Evolutionary conservation across 2,113 vertebrate genomes (phyloP).

Genomic region (Pterocles orientalis): DNA sequence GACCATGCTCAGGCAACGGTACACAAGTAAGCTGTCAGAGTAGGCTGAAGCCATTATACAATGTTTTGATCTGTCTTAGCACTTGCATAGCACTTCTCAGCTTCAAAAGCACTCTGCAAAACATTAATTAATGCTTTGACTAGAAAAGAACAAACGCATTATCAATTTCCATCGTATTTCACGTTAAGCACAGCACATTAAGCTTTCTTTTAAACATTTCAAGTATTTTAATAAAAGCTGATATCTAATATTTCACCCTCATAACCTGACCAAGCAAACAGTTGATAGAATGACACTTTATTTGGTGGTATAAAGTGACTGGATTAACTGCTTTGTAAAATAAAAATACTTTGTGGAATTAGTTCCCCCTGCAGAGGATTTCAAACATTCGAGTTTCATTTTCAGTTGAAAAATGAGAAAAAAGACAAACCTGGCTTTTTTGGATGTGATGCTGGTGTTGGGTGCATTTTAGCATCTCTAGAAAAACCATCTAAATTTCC

Average conservation of each 20-base stretch:
- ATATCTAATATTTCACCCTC: neutral
- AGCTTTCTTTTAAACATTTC: neutral
- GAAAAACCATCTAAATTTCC: slow-evolving; percentile 98
- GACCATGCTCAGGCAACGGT: neutral
- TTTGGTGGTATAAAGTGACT: neutral
- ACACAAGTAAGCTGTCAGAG: neutral
- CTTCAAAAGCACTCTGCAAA: slow-evolving; percentile 47
- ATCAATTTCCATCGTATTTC: slow-evolving; percentile 1
- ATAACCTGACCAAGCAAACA: neutral
- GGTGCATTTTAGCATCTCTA: slow-evolving; percentile 98
- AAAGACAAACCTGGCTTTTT: slow-evolving; percentile 89
- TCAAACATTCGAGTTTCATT: neutral
- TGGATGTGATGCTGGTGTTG: slow-evolving; percentile 88
- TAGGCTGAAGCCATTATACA: neutral
- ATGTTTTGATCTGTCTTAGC: neutral
- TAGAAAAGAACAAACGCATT: neutral
- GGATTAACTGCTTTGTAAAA: neutral
- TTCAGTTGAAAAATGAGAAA: slow-evolving; percentile 33
- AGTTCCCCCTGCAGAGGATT: neutral
- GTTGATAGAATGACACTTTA: neutral
- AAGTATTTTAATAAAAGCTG: neutral
- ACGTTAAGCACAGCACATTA: neutral
- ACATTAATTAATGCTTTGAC: slow-evolving; percentile 12
- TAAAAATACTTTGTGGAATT: neutral
- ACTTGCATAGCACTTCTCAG: neutral